Conservation (phyloP, 1,140 invertebrate species). For the Dufourea novaeangliae region DNA sequence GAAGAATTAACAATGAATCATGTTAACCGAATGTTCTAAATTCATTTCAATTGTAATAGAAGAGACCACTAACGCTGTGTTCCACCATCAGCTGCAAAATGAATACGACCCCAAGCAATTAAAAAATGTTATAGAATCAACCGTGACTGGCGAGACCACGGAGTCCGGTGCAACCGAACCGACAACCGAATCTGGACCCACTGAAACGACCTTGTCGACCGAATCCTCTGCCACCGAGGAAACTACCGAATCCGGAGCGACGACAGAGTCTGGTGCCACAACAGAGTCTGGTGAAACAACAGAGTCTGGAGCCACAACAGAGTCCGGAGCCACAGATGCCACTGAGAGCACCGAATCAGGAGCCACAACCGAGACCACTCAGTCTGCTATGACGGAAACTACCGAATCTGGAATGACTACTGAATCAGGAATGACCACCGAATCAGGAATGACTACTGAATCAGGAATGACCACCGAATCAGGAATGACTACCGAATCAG, state of each 20-base stretch:
- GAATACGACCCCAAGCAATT: no score
- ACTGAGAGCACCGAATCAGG: no score
- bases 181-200: conserved; percentile 53
- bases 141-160: conserved; percentile 51
- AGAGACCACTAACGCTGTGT: no score
- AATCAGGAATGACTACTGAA: conserved; percentile 58
- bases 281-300: conserved; percentile 63
- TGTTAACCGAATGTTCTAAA: no score
- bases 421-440: conserved; percentile 44
- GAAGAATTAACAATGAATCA: no score
- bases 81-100: no score
- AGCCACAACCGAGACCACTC: neutral
- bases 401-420: conserved; percentile 17
- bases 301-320: conserved; percentile 57
- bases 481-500: conserved; percentile 52
- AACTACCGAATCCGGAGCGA: conserved; percentile 54
- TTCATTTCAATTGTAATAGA: no score
- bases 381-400: neutral
- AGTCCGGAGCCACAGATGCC: no score
- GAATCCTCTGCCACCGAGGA: no score
- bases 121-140: no score
- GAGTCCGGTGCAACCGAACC: conserved; percentile 60
- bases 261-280: conserved; percentile 55
- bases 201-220: conserved; percentile 55
- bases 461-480: conserved; percentile 45